Conservation (phyloP, 2,113 vertebrate species). For the Heterocephalus glaber region DNA sequence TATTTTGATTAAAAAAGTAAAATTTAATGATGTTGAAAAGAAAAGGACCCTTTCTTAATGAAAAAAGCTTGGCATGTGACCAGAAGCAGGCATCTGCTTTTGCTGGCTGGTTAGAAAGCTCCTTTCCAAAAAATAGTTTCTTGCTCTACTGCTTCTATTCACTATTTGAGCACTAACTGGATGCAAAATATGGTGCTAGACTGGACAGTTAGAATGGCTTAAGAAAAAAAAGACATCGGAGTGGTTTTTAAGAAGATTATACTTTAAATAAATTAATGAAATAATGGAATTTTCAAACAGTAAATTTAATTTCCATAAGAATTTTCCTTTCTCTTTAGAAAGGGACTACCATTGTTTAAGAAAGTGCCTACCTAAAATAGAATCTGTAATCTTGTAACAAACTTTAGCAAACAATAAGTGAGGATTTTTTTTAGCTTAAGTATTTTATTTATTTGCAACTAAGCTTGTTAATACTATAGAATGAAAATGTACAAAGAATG, state of each 20-base stretch:
- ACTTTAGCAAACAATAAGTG: neutral
- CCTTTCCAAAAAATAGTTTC: neutral
- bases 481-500: too few species aligned
- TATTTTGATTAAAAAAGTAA: neutral
- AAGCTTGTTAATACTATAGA: too few species aligned
- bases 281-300: conserved; percentile 16
- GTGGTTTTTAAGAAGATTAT: neutral
- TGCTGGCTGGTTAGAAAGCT: neutral
- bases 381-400: neutral
- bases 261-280: neutral
- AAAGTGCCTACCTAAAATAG: neutral
- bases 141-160: neutral
- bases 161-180: neutral
- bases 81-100: neutral
- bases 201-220: neutral
- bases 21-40: neutral
- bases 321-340: neutral
- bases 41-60: neutral
- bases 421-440: too few species aligned
- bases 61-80: neutral
- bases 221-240: neutral
- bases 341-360: neutral
- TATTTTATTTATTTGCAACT: too few species aligned
- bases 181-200: neutral
- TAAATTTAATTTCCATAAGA: neutral